Evolutionary conservation across 2,797 vertebrate genomes (phyloP).

Genomic region (Rhinichthys osculus): DNA sequence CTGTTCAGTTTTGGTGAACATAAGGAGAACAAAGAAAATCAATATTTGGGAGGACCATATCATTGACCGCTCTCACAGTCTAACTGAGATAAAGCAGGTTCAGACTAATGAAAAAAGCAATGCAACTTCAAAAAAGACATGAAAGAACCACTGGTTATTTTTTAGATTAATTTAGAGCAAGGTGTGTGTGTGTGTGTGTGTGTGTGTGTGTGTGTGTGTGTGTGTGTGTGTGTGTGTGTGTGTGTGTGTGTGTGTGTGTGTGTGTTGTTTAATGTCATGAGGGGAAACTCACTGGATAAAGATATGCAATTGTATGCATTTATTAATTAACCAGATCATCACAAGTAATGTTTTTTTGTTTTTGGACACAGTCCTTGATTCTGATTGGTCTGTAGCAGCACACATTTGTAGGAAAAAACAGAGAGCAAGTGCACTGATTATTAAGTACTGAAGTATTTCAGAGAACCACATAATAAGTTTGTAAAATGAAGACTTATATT

Average conservation of each 20-base stretch:
- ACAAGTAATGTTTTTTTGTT: neutral
- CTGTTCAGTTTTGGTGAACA: slow-evolving; percentile 19
- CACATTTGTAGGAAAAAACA: neutral
- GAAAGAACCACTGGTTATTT: neutral
- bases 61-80: neutral
- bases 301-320: neutral
- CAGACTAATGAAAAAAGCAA: neutral
- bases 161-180: neutral
- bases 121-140: neutral
- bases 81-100: neutral
- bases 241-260: neutral
- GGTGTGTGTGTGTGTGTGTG: neutral
- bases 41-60: neutral
- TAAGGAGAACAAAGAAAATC: slow-evolving; percentile 26
- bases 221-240: neutral
- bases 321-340: neutral
- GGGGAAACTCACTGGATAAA: neutral
- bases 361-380: neutral
- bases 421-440: neutral
- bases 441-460: neutral
- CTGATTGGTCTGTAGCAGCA: neutral
- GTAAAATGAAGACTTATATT: neutral
- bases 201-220: neutral
- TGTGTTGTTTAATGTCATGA: neutral
- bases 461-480: neutral